Evolutionary conservation across 2,888 invertebrate species (phyloP), one percentile per base, ranked within the genome.

Genomic region (Caenorhabditis sp.): DNA sequence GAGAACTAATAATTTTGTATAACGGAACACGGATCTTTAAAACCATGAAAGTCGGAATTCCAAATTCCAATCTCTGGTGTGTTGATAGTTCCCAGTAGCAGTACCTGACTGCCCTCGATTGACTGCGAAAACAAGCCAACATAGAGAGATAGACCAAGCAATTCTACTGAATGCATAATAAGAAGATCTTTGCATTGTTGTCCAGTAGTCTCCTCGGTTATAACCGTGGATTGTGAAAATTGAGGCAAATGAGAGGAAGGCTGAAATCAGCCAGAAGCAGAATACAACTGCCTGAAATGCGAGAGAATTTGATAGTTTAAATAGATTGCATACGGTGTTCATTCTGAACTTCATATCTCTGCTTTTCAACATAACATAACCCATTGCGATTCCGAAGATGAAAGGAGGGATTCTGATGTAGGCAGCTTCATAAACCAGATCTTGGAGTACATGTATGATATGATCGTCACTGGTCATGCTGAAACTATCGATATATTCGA

Each of bases 111-210:
- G 70, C 10, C 76, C 76, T 0, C 82, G 64, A 72, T 82, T 82
- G 2, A 82, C 93, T 7, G 93, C 93, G 77, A 92, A 91, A 35
- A 93, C 90, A n/a, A 93, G 90, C 93, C 93, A 93, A 14, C 88
- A 91, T 3, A 93, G 81, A 38, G 91, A 88, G 19, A 92, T 41
- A 0, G 92, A 92, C 93, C 93, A 93, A 0, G 89, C 90, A 14
- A 92, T 91, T 49, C 93, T 86, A 56, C 82, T 80, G 61, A 85
- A 82, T 41, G 63, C 72, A 56, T 86, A 80, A 70, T 82, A 86
- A 14, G 80, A 49, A 12, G 85, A 68, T 24, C 82, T 35, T 38
- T 73, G 49, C 26, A 82, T 31, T 1, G 44, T 12, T 6, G 56
- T 72, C 82, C 82, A 82, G 26, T 54, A 38, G 10, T 82, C 82